Evolutionary conservation across 2,113 vertebrate genomes (phyloP), one percentile per base, ranked within the genome.

Genomic region (Daboia siamensis): DNA sequence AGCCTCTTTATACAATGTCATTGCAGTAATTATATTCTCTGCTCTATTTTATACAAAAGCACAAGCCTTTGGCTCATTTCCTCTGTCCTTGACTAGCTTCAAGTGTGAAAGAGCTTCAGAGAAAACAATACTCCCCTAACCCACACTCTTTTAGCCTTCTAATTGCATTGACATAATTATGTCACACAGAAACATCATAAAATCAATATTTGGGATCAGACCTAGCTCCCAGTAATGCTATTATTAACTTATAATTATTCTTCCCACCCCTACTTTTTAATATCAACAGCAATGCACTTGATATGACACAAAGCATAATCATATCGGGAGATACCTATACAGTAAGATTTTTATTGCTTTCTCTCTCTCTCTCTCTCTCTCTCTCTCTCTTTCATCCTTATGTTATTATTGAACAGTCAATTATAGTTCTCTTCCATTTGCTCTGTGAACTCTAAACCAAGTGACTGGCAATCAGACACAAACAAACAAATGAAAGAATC

Each of bases 151-250:
- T 92, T 54, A 64, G 56, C 86, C 80, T 86, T 44, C 74, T 90
- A 93, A 93, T 93, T 93, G 92, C 80, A 44, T 23, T 61, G 88
- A 93, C 39, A 90, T 15, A 93, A 93, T 86, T 90, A 90, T 64
- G 56, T 5, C 86, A 57, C 54, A 80, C 48, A 64, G 80, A 90
- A 93, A 86, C 74, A 86, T 93, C 88, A 86, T 90, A 86, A 90
- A 93, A 86, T 90, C 88, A 90, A 93, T 86, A 86, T 80, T 86
- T 23, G 17, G n/a, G 56, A 64, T 90, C 74, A 90, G 90, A 86
- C 44, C 48, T 26, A 39, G 29, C 55, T 59, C 46, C 85, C 88
- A 39, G 54, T 26, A 13, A 85, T 90, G 88, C 48, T 85, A 59
- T 26, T 85, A 61, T 92, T 90, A 86, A 51, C 74, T 29, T 12